Base-by-base conservation (phyloP, 2,113 vertebrate genomes). In the Sinosuthora webbiana region DNA sequence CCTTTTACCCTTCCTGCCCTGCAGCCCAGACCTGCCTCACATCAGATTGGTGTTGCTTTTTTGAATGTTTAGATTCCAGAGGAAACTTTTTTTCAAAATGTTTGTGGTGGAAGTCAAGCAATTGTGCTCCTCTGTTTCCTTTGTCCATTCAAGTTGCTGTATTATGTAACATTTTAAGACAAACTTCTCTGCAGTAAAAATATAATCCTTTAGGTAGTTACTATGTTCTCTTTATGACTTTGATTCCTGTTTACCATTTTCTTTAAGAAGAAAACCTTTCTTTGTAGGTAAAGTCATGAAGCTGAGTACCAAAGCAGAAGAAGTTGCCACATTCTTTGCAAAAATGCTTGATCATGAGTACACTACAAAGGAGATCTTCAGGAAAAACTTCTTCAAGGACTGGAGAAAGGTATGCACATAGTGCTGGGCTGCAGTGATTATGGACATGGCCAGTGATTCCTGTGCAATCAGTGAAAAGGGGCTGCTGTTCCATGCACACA, bases 331-430 rank as follows among this genome's bases (percentile, higher is more conserved):
- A 1, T 99, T 99, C 97, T 99, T 99, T 97, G 98, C 98, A 95
- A 99, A 99, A 98, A 99, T 99, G 99, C 98, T 99, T 89, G 99
- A 99, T 95, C 99, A 99, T 15, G 99, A 99, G 94, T 99, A 99
- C 98, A 99, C 99, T 96, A 99, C 99, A 75, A 99, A 99, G 96
- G 99, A 99, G 84, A 98, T 99, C 96, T 99, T 99, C 96, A 99
- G 98, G 97, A 99, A 99, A 98, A 99, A 99, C 97, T 99, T 99
- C 92, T 99, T 98, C 94, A 99, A 99, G 94, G 99, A 99, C 97
- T 99, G 99, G 99, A 98, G 98, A 90, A 99, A 99, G 99, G 99
- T 99, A 98, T 11, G 65, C 17, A 77, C 2, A 0, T 42, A 23
- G 28, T 59, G 41, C n/a, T 80, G 93, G 82, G 63, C 79, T 84